These are phyloP conservation scores for Agriotes lineatus DNA, from an alignment of 2,888 invertebrate species.

Conservation along the genomic window DNA sequence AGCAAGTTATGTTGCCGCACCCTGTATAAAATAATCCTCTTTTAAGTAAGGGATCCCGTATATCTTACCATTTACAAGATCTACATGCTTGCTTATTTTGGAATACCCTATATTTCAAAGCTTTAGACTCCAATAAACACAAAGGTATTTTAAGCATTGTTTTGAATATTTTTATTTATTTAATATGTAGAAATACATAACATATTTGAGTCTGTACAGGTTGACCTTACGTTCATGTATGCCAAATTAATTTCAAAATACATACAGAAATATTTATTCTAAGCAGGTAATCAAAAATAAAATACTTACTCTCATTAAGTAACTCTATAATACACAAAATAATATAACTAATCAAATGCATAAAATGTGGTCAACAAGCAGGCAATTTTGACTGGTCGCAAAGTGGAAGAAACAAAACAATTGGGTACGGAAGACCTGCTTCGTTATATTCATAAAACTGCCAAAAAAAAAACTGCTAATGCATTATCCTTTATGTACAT, in stretches of 20 bases:
- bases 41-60: too few species aligned
- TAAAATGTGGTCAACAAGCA: constrained; percentile 36
- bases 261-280: constrained; percentile 34
- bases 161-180: constrained; percentile 34
- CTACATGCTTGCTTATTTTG: too few species aligned
- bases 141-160: too few species aligned
- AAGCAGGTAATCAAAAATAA: constrained; percentile 41
- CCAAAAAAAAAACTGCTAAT: constrained; percentile 2
- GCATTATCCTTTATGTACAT: constrained; percentile 8
- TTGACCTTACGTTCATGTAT: constrained; percentile 37
- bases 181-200: constrained; percentile 45
- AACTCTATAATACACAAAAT: constrained; percentile 37
- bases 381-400: constrained; percentile 19
- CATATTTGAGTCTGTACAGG: constrained; percentile 44
- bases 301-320: constrained; percentile 36
- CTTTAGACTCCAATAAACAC: too few species aligned
- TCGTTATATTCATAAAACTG: constrained; percentile 17
- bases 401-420: background rate
- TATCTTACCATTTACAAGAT: too few species aligned
- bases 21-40: too few species aligned
- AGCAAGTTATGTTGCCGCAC: too few species aligned
- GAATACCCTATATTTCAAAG: too few species aligned
- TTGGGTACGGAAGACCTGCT: constrained; percentile 14
- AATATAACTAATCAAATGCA: constrained; percentile 26
- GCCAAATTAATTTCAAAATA: constrained; percentile 36